Percentiles rank a stretch among this genome's conserved stretches.
Evolutionary conservation across 2,797 vertebrate genomes (phyloP).

Genomic region (Periparus ater): DNA sequence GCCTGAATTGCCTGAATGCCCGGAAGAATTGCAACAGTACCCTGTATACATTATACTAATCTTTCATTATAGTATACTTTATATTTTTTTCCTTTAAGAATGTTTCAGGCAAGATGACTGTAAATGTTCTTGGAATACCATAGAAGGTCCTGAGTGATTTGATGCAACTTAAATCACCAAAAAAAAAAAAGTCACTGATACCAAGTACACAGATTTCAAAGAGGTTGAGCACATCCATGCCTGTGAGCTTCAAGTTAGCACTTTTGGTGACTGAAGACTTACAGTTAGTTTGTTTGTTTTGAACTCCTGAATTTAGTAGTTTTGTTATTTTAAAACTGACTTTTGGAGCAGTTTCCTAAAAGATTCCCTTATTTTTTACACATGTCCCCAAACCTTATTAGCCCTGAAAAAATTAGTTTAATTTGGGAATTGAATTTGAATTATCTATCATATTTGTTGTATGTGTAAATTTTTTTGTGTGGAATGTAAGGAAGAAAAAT

Average conservation of each 20-base stretch:
- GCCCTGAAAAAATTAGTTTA: background rate
- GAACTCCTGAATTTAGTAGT: background rate
- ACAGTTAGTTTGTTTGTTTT: background rate
- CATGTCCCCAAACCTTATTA: background rate
- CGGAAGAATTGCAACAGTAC: background rate
- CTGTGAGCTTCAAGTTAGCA: background rate
- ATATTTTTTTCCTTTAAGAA: background rate
- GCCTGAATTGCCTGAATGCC: background rate
- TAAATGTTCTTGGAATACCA: background rate
- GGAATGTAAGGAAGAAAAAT: background rate
- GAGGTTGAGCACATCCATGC: background rate
- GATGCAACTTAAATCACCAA: background rate
- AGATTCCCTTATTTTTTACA: background rate
- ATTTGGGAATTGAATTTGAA: background rate
- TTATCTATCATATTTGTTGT: background rate
- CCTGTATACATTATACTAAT: background rate
- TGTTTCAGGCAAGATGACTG: background rate
- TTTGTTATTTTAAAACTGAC: background rate
- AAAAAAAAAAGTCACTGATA: background rate
- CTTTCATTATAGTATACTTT: background rate
- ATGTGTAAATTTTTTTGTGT: background rate
- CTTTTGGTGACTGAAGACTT: background rate
- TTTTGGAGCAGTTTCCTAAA: background rate
- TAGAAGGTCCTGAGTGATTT: background rate
- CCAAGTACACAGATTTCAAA: background rate